Evolutionary conservation across 2,113 vertebrate species (phyloP).

Genomic region (Scartelaos histophorus): DNA sequence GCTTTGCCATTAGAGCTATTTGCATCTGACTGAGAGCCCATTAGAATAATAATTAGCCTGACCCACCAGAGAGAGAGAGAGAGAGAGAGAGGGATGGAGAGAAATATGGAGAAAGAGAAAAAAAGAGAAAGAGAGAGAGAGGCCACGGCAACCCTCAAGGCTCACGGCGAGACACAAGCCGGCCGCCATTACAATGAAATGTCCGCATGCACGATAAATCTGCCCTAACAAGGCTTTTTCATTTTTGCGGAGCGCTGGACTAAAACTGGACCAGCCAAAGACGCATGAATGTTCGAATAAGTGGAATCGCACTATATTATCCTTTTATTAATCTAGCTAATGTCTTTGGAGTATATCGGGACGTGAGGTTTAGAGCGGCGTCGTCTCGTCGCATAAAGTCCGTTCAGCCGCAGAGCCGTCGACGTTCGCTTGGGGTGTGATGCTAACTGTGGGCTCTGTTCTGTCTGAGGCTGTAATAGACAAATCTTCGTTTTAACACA

Average conservation of each 20-base stretch:
- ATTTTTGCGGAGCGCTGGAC: slow-evolving; percentile 17
- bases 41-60: slow-evolving; percentile 83
- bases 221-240: slow-evolving; percentile 49
- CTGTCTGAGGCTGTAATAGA: too few species aligned
- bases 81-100: slow-evolving; percentile 40
- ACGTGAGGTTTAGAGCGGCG: background rate
- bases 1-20: slow-evolving; percentile 78
- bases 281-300: background rate
- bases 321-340: background rate
- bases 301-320: background rate
- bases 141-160: slow-evolving; percentile 53
- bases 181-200: slow-evolving; percentile 54
- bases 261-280: background rate
- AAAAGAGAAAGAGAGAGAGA: slow-evolving; percentile 28
- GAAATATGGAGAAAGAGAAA: background rate
- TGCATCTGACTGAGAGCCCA: slow-evolving; percentile 81
- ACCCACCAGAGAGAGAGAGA: slow-evolving; percentile 66
- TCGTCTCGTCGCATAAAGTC: too few species aligned
- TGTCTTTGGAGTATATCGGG: background rate
- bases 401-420: too few species aligned
- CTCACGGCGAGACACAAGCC: slow-evolving; percentile 31
- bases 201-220: slow-evolving; percentile 40
- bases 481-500: too few species aligned
- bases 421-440: too few species aligned
- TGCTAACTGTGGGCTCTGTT: too few species aligned